These are phyloP conservation scores for Leptinotarsa juncta DNA, from an alignment of 2,888 invertebrate genomes.

Conservation along the genomic window DNA sequence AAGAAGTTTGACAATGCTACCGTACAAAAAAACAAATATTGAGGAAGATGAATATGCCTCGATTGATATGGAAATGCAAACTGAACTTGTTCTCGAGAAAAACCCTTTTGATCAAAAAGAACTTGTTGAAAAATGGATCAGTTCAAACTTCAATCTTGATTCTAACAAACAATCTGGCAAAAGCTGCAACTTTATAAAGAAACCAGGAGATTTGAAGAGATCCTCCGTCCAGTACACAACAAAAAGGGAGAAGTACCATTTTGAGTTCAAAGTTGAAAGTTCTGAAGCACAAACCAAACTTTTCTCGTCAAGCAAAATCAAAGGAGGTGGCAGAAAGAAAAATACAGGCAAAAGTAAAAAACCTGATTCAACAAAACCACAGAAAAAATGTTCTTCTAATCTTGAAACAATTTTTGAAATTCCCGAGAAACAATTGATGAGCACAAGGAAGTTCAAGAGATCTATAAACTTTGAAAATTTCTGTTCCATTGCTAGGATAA, in stretches of 20 bases:
- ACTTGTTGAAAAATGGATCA: neutral
- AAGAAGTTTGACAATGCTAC: neutral
- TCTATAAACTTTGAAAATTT: constrained; percentile 30
- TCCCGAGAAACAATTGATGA: constrained; percentile 30
- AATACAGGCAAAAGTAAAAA: constrained; percentile 4
- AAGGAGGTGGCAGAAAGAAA: constrained; percentile 3
- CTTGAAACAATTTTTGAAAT: constrained; percentile 36
- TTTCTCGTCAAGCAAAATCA: neutral
- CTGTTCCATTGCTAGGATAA: constrained; percentile 16
- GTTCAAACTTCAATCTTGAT: neutral
- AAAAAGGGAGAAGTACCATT: too few species aligned
- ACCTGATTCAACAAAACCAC: constrained; percentile 22
- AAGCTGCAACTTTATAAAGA: neutral
- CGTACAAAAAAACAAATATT: neutral
- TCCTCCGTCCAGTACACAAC: neutral
- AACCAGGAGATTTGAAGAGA: neutral
- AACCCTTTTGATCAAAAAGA: neutral
- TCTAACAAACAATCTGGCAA: neutral
- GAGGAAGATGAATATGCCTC: neutral
- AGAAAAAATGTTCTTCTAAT: constrained; percentile 26
- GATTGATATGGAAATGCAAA: neutral
- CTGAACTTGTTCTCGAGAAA: neutral
- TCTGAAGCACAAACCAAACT: neutral
- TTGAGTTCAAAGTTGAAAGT: neutral
- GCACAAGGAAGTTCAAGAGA: constrained; percentile 32